Evolutionary conservation across 1,140 invertebrate genomes (phyloP).

Genomic region (Brachionus plicatilis): DNA sequence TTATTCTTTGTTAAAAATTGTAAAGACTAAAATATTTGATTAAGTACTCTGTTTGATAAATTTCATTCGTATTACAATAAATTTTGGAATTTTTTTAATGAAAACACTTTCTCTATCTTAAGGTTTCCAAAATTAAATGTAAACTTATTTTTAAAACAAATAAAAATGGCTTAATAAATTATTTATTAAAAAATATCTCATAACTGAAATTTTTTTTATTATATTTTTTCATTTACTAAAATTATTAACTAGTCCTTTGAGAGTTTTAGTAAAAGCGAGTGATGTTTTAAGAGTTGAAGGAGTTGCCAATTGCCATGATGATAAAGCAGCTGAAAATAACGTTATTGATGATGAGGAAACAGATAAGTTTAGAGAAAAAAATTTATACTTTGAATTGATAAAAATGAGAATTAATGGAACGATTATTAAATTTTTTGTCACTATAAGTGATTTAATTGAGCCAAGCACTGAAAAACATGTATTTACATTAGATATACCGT

Average conservation of each 20-base stretch:
- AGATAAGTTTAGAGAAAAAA: neutral
- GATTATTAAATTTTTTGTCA: neutral
- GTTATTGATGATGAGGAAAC: neutral
- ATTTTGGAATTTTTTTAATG: too few relatives aligned
- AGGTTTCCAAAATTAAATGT: too few relatives aligned
- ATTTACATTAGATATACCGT: too few relatives aligned
- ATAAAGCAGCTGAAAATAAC: neutral
- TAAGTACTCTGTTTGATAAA: too few relatives aligned
- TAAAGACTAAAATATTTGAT: too few relatives aligned
- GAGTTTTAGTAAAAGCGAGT: neutral
- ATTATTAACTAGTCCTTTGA: neutral
- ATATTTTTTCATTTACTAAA: neutral
- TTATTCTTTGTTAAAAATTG: too few relatives aligned
- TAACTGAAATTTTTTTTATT: neutral
- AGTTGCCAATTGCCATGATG: neutral
- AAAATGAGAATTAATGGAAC: neutral
- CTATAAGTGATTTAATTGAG: neutral
- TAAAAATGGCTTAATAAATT: too few relatives aligned
- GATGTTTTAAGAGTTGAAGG: neutral
- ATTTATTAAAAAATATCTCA: too few relatives aligned
- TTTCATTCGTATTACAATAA: too few relatives aligned
- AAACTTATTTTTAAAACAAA: too few relatives aligned
- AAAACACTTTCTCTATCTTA: too few relatives aligned
- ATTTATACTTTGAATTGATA: neutral
- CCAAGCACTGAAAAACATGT: neutral